These are phyloP conservation scores for Cathartes aura DNA, from an alignment of 2,113 vertebrate genomes.

Conservation along the genomic window DNA sequence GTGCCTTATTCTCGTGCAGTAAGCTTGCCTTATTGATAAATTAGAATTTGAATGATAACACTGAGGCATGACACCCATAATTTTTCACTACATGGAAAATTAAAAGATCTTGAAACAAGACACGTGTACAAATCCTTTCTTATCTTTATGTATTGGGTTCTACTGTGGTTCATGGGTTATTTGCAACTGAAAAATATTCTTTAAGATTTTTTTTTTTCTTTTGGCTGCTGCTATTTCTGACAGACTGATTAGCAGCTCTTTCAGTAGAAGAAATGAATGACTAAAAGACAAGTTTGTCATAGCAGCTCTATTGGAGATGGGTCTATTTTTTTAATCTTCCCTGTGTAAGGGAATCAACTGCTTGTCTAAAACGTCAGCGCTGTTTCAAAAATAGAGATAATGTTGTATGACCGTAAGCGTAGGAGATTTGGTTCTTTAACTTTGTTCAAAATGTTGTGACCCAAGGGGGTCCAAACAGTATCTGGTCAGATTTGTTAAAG, in stretches of 20 bases:
- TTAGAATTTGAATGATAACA: not conserved
- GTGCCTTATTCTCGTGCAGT: not conserved
- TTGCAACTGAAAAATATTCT: not conserved
- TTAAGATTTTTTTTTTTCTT: not conserved
- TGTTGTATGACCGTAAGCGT: not conserved
- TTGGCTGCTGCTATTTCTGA: conserved; percentile 29
- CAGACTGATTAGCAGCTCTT: conserved; percentile 37
- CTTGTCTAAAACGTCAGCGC: conserved; percentile 25
- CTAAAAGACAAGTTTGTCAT: conserved; percentile 54
- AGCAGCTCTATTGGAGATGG: conserved; percentile 31
- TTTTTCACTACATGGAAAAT: not conserved
- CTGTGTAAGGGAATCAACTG: not conserved
- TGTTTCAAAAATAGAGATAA: not conserved
- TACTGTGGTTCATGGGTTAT: not conserved
- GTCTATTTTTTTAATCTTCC: conserved; percentile 23
- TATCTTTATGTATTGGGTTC: not conserved
- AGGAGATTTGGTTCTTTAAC: not conserved
- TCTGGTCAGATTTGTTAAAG: not conserved
- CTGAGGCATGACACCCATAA: not conserved
- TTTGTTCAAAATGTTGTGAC: not conserved
- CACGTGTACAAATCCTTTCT: not conserved
- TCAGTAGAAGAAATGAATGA: not conserved
- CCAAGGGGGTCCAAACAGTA: not conserved
- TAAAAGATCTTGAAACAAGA: not conserved
- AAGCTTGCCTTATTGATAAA: not conserved